phyloP scores from a whole-genome alignment of 2,113 vertebrate genomes.

The Phyllostomus hastatus region DNA sequence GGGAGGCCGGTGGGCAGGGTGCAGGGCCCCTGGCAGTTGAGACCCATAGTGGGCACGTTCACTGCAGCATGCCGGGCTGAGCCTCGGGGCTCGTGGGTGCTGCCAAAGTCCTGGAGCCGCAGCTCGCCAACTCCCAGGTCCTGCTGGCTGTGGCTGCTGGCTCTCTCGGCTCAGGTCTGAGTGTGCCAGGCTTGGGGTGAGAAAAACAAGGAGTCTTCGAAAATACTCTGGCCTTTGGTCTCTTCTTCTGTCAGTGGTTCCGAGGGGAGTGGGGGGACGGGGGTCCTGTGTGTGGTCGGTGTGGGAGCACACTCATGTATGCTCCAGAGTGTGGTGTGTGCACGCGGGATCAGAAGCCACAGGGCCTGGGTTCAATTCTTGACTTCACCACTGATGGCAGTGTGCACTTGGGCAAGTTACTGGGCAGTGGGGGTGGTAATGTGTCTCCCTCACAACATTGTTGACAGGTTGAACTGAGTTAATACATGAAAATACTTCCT shows the following conservation, averaged over 20 bases:
- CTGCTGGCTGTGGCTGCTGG: slow-evolving; percentile 50
- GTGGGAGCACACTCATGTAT: background rate
- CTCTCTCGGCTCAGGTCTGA: background rate
- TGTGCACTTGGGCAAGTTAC: background rate
- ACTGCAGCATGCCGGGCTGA: background rate
- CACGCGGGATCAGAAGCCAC: background rate
- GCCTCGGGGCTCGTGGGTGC: background rate
- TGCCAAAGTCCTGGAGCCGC: background rate
- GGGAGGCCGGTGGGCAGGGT: background rate
- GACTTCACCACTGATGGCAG: background rate
- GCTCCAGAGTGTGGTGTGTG: background rate
- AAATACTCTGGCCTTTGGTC: background rate
- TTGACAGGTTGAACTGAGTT: background rate
- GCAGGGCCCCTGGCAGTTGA: background rate
- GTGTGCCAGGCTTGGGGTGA: background rate
- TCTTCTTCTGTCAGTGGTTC: background rate
- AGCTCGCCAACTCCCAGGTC: background rate
- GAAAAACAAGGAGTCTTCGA: background rate
- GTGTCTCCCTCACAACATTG: background rate
- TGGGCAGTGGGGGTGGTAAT: background rate
- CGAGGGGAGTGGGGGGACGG: background rate
- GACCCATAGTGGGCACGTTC: background rate
- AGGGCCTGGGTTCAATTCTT: background rate
- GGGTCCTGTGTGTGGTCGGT: background rate
- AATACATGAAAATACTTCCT: background rate